phyloP scores from a whole-genome alignment of 2,797 vertebrate species.

The Micropoecilia bifurca region DNA sequence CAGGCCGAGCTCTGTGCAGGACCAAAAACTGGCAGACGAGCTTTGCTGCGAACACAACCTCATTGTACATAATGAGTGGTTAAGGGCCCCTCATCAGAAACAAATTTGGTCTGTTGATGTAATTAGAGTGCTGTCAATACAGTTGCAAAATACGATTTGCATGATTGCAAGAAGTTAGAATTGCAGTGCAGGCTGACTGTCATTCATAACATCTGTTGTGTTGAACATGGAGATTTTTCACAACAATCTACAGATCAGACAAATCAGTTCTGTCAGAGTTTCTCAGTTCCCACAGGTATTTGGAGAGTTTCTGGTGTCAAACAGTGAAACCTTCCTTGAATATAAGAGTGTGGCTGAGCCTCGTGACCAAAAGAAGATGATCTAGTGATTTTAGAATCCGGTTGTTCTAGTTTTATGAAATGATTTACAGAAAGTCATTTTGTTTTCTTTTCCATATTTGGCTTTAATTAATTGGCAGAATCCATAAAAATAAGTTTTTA shows the following conservation, averaged over 20 bases:
- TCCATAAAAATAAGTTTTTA: neutral
- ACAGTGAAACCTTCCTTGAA: neutral
- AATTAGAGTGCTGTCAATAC: neutral
- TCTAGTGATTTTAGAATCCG: neutral
- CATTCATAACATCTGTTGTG: neutral
- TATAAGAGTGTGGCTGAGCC: neutral
- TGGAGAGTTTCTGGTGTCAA: neutral
- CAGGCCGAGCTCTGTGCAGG: slow-evolving; percentile 49
- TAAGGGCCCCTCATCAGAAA: neutral
- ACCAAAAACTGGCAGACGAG: slow-evolving; percentile 61
- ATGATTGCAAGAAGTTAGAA: neutral
- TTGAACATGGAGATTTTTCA: neutral
- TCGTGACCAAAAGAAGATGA: neutral
- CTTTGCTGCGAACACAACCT: slow-evolving; percentile 29
- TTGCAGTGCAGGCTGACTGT: neutral
- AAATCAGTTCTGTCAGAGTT: neutral
- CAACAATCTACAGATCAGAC: neutral
- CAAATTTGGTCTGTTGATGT: slow-evolving; percentile 11
- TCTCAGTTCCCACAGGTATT: neutral
- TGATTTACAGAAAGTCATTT: neutral
- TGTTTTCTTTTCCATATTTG: neutral
- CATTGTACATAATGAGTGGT: slow-evolving; percentile 19
- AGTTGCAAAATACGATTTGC: neutral
- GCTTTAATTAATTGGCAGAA: neutral
- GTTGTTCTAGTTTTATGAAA: neutral